Base-by-base conservation (phyloP, 2,888 invertebrate species). In the Quadroppia sp. region DNA sequence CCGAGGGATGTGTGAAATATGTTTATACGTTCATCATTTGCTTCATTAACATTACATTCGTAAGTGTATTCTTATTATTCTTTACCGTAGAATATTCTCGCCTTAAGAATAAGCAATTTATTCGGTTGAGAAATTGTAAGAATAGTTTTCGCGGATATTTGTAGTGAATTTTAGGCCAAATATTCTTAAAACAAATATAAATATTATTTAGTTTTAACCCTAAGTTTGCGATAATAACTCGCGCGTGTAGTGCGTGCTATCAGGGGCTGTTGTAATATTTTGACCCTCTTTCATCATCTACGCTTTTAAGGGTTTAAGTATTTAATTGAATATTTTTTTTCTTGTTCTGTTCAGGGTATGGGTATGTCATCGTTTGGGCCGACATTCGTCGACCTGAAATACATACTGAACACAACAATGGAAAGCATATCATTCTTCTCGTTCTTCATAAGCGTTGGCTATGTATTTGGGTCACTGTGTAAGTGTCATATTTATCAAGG, bases 361-460 rank as follows among this genome's bases (percentile, higher is more conserved):
- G 20, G 42, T 3, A 3, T 32, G 2, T 40, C 67, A 20, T 67
- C 40, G 6, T 67, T 42, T 20, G 67, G 67, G 0, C 40, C 67
- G 17, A 20, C 67, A 17, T 42, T 67, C 13, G 67, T 67, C 3
- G 67, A 67, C 25, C 20, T 67, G 25, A 67, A 67, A 23, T 23
- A 40, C 20, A 20, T 67, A 1, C 20, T 42, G 23, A 23, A 67
- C 25, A 67, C 67, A 23, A 23, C 67, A 42, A 67, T 67, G 40
- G 67, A 67, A 13, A 67, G 20, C 11, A 67, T 67, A 1, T 67
- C 67, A 1, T 32, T 61, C 1, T 30, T 61, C n/a, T 17, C 42
- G 23, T 42, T 67, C 1, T 36, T 67, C 23, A 32, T 32, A 1
- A 61, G 61, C 20, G 3, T 9, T 61, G 61, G 61, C 40, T 67